These are phyloP conservation scores for Bostrychus sinensis DNA, from an alignment of 2,113 vertebrate species.

Conservation along the genomic window DNA sequence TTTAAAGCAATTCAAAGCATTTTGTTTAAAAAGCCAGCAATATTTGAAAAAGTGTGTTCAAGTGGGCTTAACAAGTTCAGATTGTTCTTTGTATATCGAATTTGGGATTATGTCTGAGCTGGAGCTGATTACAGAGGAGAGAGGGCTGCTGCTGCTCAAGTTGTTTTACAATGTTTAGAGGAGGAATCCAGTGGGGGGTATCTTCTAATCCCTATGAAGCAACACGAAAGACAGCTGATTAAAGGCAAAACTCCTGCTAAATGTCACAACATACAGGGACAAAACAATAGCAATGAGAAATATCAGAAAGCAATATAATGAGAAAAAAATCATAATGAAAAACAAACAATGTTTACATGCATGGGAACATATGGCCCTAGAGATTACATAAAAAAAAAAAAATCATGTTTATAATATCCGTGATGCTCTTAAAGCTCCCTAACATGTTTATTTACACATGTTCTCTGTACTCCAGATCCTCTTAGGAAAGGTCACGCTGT, in stretches of 20 bases:
- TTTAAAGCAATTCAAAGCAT: not conserved
- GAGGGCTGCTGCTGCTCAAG: slow-evolving; percentile 8
- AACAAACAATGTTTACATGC: too few relatives aligned
- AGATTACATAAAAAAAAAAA: slow-evolving; percentile 37
- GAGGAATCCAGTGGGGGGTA: slow-evolving; percentile 31
- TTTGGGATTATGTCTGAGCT: slow-evolving; percentile 42
- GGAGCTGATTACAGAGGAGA: slow-evolving; percentile 34
- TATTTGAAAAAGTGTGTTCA: slow-evolving; percentile 20
- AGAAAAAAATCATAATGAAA: too few relatives aligned
- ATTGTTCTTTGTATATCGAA: slow-evolving; percentile 32
- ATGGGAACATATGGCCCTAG: not conserved
- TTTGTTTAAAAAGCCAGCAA: not conserved
- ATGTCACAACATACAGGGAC: slow-evolving; percentile 26
- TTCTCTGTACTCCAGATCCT: slow-evolving; percentile 32
- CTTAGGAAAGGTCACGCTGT: slow-evolving; percentile 21
- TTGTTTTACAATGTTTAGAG: slow-evolving; percentile 40
- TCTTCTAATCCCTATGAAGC: slow-evolving; percentile 38
- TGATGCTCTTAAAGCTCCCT: slow-evolving; percentile 18
- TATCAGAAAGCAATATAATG: too few relatives aligned
- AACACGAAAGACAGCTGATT: slow-evolving; percentile 42
- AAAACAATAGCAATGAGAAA: not conserved
- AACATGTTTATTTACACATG: slow-evolving; percentile 44
- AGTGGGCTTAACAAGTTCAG: slow-evolving; percentile 21
- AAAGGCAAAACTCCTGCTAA: slow-evolving; percentile 21
- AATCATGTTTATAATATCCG: slow-evolving; percentile 31